Conservation (phyloP, 2,113 vertebrate genomes). For the Cinclus cinclus region DNA sequence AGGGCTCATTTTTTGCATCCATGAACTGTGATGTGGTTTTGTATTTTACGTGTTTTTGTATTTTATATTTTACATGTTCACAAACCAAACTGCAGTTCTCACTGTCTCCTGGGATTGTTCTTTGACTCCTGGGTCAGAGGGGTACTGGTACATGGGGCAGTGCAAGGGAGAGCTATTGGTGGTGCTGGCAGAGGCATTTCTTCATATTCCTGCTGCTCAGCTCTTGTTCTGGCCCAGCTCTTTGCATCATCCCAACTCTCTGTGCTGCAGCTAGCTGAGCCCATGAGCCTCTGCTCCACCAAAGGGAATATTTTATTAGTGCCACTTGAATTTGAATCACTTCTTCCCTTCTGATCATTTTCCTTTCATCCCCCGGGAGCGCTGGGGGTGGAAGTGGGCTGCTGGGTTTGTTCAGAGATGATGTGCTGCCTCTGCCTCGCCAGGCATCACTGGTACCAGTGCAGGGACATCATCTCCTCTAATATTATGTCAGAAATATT, state of each 20-base stretch:
- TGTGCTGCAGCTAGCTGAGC: not conserved
- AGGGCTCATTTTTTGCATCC: not conserved
- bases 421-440: not conserved
- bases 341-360: slow-evolving; percentile 40
- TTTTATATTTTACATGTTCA: not conserved
- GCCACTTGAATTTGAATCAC: not conserved
- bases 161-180: accelerated
- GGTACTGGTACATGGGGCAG: not conserved
- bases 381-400: not conserved
- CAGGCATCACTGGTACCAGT: not conserved
- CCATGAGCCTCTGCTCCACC: not conserved
- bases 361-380: not conserved
- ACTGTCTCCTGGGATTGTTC: accelerated
- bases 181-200: not conserved
- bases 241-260: not conserved
- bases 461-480: not conserved
- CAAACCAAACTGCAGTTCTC: not conserved
- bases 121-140: not conserved
- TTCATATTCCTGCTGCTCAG: not conserved
- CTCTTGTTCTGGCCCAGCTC: not conserved
- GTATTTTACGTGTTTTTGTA: not conserved
- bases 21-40: accelerated
- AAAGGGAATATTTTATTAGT: slow-evolving; percentile 56
- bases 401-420: not conserved
- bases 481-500: not conserved